Evolutionary conservation across 2,888 invertebrate genomes (phyloP), one percentile per base, ranked within the genome.

Genomic region (Apamea epomidion): DNA sequence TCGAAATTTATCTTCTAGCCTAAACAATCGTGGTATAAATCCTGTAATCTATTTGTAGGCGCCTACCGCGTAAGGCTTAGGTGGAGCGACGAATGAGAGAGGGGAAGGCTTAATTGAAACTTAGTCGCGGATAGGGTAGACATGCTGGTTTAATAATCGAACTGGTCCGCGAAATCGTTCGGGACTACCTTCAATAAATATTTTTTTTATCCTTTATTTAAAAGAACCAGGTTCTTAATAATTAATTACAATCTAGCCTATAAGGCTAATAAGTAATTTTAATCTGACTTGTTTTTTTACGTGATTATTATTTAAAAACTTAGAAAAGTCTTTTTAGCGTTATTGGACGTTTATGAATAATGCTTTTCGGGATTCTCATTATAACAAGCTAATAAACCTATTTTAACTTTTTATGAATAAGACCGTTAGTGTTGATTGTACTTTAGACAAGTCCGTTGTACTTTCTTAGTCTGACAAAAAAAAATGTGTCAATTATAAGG

Each of bases 21-120:
- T 89, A 89, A 90, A 91, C 92, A 92, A 92, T 92, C 89, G 91
- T 86, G 88, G 90, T 85, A 90, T 90, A 93, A 93, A 93, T 92
- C 92, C 92, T 90, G 91, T 94, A 94, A 94, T 94, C 95, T 95
- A 94, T 95, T 94, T 93, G 88, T 92, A 92, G 92, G 90, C 90
- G 87, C 90, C 91, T 92, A 92, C 94, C 90, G 92, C 89, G 91
- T 90, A 90, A 87, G 91, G 92, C 92, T 93, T 92, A 93, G 91
- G 89, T 87, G 88, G 90, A 92, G 88, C 90, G 88, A 88, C 92
- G 93, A 93, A 92, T 91, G 89, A 91, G 86, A 78, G 92, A 89
- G 92, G 94, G 93, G 93, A 91, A 89, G 91, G 94, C 94, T 95
- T 96, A 96, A 96, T 96, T 96, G 96, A 96, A 96, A 96, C 95